These are phyloP conservation scores for Chaenocephalus aceratus DNA, from an alignment of 2,113 vertebrate species.

Conservation along the genomic window DNA sequence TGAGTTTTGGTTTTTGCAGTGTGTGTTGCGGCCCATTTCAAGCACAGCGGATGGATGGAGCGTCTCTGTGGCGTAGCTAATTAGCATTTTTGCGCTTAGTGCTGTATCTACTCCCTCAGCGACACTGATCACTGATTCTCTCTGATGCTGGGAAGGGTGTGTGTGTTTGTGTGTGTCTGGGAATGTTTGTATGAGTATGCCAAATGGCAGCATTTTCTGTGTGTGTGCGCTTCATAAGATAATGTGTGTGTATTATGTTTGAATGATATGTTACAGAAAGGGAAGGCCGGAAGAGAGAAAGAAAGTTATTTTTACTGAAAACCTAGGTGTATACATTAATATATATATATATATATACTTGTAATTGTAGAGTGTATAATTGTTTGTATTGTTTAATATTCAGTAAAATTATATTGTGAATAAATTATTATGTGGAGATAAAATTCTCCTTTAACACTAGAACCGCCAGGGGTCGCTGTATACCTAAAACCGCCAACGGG, in stretches of 20 bases:
- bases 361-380: not conserved
- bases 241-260: slow-evolving; percentile 51
- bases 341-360: too few species aligned
- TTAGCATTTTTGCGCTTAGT: slow-evolving; percentile 83
- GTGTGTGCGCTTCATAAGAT: slow-evolving; percentile 31
- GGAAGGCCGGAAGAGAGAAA: not conserved
- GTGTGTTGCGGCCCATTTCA: slow-evolving; percentile 70
- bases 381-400: not conserved
- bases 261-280: slow-evolving; percentile 35
- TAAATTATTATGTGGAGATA: not conserved
- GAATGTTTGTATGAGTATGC: slow-evolving; percentile 59
- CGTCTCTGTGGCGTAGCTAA: slow-evolving; percentile 78
- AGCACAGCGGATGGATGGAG: slow-evolving; percentile 73
- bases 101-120: slow-evolving; percentile 77
- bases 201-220: slow-evolving; percentile 63
- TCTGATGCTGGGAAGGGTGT: slow-evolving; percentile 74
- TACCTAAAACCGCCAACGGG: too few species aligned
- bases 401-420: not conserved
- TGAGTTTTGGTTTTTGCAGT: slow-evolving; percentile 55
- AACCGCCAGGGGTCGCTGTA: too few species aligned
- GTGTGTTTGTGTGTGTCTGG: slow-evolving; percentile 31
- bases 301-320: slow-evolving; percentile 12
- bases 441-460: not conserved
- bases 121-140: slow-evolving; percentile 80
- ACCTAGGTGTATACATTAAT: not conserved